Evolutionary conservation across 2,113 vertebrate species (phyloP), one percentile per base, ranked within the genome.

Genomic region (Centropus bengalensis): DNA sequence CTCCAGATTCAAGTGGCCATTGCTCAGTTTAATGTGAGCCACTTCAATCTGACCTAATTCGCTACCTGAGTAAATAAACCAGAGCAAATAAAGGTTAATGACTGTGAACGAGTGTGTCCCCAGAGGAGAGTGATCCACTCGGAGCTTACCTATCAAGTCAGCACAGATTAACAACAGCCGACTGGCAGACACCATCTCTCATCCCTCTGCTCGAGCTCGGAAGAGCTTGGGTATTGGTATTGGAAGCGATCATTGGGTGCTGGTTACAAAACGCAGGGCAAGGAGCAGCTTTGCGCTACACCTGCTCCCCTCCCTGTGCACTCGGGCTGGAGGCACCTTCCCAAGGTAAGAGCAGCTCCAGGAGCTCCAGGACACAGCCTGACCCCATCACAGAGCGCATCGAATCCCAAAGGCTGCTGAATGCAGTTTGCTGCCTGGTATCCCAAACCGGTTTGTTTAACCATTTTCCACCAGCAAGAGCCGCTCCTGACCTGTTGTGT

Each of bases 41-140:
- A 32, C 88, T 96, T 45, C 71, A 89, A 1, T 28, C 13, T 54
- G 80, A 83, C 88, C 76, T 89, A 75, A 89, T 79, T 85, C 1
- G 0, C 82, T 82, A 79, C 77, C 84, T 59, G 80, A 93, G 88
- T 96, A 96, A 94, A 94, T 90, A 94, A 91, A 14, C 42, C 69
- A 80, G 80, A 83, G 24, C 56, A 94, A 95, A 94, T 93, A 78
- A 95, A 96, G 64, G 92, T 88, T 87, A 93, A 88, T 92, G 86
- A 74, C 73, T 81, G 58, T 3, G 24, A 73, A 83, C 5, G 2
- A 93, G 92, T 44, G 71, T 33, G 55, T 86, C 38, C 71, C 76
- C 64, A 95, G 90, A 96, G 60, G 26, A 86, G 36, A 83, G 45
- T 3, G 52, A 78, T 89, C 80, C 77, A 63, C 82, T 92, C 28